Evolutionary conservation across 2,113 vertebrate genomes (phyloP), one percentile per base, ranked within the genome.

Genomic region (Numenius arquata): DNA sequence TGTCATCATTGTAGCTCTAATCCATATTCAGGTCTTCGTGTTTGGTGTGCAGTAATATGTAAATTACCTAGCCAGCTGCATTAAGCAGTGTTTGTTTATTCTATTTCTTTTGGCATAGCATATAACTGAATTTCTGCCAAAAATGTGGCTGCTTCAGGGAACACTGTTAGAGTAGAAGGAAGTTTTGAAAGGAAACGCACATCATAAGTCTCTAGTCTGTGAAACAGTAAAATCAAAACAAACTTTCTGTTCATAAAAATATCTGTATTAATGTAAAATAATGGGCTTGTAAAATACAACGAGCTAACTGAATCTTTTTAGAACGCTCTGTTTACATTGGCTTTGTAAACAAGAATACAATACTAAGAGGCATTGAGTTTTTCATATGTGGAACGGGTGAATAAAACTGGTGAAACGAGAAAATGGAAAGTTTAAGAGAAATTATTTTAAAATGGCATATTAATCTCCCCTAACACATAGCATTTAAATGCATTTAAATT

Each of bases 21-120:
- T 98, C 97, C 97, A 96, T 97, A 97, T 98, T 98, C 98, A 98
- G 92, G 94, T 97, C 96, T 98, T 97, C 87, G 2, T 97, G 94
- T 97, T 97, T 98, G 95, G 96, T 98, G 95, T 96, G 96, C 97
- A 97, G 96, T 97, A 98, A 97, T 98, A 98, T 98, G 98, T 98
- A 98, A 98, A 98, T 98, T 91, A 97, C 96, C 95, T 96, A 95
- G 68, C 97, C 97, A 98, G 97, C 98, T 98, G 98, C 97, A 90
- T 97, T 98, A 98, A 98, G 98, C 97, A 97, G 96, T 98, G 97
- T 98, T 98, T 98, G 98, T 98, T 98, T 98, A 98, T 98, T 98
- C 98, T 98, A 76, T 97, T 98, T 97, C 95, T 97, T 97, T 98
- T 98, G 98, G 98, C 98, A 97, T 97, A 94, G 97, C 95, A 84